A percentile compares a stretch with the other conserved stretches of the same genome.
These are phyloP conservation scores for Notoglanidium macrostoma DNA, from an alignment of 2,797 vertebrate species.

Conservation along the genomic window DNA sequence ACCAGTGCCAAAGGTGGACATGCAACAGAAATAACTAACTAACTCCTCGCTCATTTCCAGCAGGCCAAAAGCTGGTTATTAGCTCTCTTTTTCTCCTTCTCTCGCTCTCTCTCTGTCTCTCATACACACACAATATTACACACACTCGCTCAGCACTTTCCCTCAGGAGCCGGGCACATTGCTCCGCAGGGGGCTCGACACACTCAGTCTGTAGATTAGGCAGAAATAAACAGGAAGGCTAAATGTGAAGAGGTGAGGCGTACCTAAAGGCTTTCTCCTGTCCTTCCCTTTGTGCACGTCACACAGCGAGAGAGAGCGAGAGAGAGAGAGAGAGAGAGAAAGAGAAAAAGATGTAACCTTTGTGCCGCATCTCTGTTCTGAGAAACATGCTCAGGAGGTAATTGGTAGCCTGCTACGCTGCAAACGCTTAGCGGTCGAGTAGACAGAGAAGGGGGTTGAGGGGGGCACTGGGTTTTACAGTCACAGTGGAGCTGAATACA, in stretches of 20 bases:
- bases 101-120: not conserved
- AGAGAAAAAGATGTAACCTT: not conserved
- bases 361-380: not conserved
- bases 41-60: too few species aligned
- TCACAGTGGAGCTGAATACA: conserved; percentile 39
- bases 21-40: not conserved
- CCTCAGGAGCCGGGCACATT: not conserved
- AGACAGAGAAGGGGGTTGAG: conserved; percentile 36
- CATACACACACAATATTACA: not conserved
- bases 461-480: conserved; percentile 24
- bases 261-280: conserved; percentile 6
- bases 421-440: conserved; percentile 45
- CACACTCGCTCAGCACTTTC: not conserved
- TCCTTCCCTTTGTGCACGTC: not conserved
- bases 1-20: not conserved
- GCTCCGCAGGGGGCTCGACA: conserved; percentile 15
- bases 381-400: conserved; percentile 72
- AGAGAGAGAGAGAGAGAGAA: not conserved
- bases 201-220: conserved; percentile 24
- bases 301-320: not conserved
- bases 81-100: not conserved
- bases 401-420: conserved; percentile 62
- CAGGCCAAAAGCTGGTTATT: conserved; percentile 9
- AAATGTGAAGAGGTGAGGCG: conserved; percentile 32
- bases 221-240: conserved; percentile 10